Base-by-base conservation (phyloP, 2,113 vertebrate genomes). In the Prunella fulvescens region DNA sequence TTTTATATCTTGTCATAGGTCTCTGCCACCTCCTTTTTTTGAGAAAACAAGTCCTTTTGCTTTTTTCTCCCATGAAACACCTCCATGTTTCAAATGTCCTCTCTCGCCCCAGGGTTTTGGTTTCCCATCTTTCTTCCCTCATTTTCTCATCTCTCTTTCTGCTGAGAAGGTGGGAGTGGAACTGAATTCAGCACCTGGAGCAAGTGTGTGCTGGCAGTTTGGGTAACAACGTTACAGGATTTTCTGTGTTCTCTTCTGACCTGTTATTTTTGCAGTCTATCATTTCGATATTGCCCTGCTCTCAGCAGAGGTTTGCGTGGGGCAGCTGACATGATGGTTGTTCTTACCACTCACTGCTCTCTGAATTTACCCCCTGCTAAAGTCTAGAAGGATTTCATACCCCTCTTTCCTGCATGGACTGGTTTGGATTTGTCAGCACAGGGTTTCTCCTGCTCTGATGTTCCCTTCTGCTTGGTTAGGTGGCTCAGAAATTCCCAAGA, bases 401-500 rank as follows among this genome's bases (percentile, higher is more conserved):
- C 2, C 0, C 42, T 89, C 40, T 37, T 74, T 84, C 31, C 61
- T 69, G 33, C 9, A 1, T 22, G 44, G 58, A 3, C 14, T 60
- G 6, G 6, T 85, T 28, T 39, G 81, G 42, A 6, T 88, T 83
- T 86, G 39, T 71, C 81, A 87, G 14, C 3, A 0, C 23, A 35
- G 50, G 45, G 29, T 69, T 91, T 80, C 45, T 91, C 19, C 50
- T 65, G 73, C 86, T 76, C 71, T 81, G 48, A 44, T 53, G 33
- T 67, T 71, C 45, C 62, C 56, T 87, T 80, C 66, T 89, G 28
- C 69, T 72, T 51, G 58, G 31, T 53, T n/a, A 81, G 53, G 70
- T 93, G 93, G 73, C 87, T 93, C 40, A 42, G 57, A 87, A 89
- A 76, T 96, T 92, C 89, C 86, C 91, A 71, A 84, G 73, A 14